Evolutionary conservation across 2,113 vertebrate species (phyloP).

Genomic region (Dolichallabes microphthalmus): DNA sequence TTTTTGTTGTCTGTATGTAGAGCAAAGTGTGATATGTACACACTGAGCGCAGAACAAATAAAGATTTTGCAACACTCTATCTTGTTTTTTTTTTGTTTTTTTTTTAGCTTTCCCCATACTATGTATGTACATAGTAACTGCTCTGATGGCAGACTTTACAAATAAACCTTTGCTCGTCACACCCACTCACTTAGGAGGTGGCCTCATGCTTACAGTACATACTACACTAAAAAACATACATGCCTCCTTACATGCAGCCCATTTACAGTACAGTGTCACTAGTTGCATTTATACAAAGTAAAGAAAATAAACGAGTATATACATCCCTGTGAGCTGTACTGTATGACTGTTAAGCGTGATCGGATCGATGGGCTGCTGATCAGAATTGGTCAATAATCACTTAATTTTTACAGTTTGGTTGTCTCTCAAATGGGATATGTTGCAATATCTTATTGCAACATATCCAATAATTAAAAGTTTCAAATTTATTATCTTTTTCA

Average conservation of each 20-base stretch:
- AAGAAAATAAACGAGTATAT: not conserved
- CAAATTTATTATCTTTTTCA: too few relatives aligned
- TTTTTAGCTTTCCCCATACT: slow-evolving; percentile 9
- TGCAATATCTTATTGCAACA: too few relatives aligned
- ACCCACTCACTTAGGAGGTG: not conserved
- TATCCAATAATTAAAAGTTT: too few relatives aligned
- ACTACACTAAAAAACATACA: too few relatives aligned
- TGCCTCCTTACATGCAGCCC: too few relatives aligned
- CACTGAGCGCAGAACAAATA: slow-evolving; percentile 6
- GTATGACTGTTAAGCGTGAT: too few relatives aligned
- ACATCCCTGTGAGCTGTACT: not conserved
- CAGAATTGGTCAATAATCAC: too few relatives aligned
- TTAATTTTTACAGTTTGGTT: too few relatives aligned
- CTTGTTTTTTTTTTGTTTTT: slow-evolving; percentile 21
- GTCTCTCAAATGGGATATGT: too few relatives aligned
- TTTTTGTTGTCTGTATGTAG: slow-evolving; percentile 25
- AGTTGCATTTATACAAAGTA: not conserved
- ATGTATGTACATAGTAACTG: too few relatives aligned
- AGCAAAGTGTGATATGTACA: slow-evolving; percentile 31
- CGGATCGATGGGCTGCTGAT: too few relatives aligned
- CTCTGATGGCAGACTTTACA: slow-evolving; percentile 17
- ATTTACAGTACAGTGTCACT: not conserved
- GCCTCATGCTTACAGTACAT: too few relatives aligned
- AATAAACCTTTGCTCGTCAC: slow-evolving; percentile 36
- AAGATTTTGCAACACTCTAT: slow-evolving; percentile 15